These are phyloP conservation scores for Lepidocyrtinus sp. DNA, from an alignment of 2,888 invertebrate species.

Conservation along the genomic window DNA sequence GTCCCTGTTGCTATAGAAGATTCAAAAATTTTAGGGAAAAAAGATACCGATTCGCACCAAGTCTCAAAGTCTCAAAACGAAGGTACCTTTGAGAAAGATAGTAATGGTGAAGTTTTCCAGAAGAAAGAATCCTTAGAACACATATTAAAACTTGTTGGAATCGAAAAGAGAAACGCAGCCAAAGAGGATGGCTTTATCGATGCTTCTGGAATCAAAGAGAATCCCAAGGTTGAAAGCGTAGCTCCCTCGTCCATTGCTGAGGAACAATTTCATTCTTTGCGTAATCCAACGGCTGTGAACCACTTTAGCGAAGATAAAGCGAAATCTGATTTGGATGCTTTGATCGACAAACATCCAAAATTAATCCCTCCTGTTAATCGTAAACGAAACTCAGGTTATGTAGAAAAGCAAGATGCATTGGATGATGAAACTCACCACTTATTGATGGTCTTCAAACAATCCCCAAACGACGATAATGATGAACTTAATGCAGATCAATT, in stretches of 20 bases:
- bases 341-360: slow-evolving; percentile 31
- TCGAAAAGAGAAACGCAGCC: not conserved
- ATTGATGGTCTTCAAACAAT: not conserved
- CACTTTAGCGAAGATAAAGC: not conserved
- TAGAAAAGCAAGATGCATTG: slow-evolving; percentile 7
- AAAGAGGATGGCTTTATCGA: not conserved
- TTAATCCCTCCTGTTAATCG: slow-evolving; percentile 36
- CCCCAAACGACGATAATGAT: not conserved
- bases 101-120: too few relatives aligned
- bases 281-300: not conserved
- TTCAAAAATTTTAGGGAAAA: too few relatives aligned
- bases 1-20: too few relatives aligned
- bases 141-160: too few relatives aligned
- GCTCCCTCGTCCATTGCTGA: not conserved
- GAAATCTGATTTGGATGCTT: slow-evolving; percentile 19
- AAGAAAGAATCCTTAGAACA: too few relatives aligned
- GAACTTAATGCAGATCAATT: not conserved
- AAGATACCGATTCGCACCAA: too few relatives aligned
- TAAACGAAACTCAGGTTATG: slow-evolving; percentile 25
- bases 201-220: not conserved
- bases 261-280: not conserved
- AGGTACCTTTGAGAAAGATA: too few relatives aligned
- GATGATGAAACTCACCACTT: slow-evolving; percentile 3
- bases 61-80: too few relatives aligned
- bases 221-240: not conserved